These are phyloP conservation scores for Aurelia aurita DNA, from an alignment of 30 jellyfish, hydroid and myxozoan genomes.

Conservation along the genomic window DNA sequence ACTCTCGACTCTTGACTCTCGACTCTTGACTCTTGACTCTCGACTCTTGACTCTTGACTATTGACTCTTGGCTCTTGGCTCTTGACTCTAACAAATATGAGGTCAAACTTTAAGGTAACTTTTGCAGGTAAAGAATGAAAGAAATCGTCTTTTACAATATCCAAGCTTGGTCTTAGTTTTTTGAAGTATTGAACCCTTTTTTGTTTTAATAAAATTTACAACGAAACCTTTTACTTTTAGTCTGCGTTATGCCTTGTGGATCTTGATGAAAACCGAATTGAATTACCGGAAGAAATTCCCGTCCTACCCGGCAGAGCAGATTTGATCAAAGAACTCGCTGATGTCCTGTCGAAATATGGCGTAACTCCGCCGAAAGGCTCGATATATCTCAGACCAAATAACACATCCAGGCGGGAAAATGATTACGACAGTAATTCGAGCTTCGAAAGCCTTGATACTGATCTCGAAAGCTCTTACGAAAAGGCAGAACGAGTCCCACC, in stretches of 20 bases:
- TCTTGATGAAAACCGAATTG: slow-evolving; percentile 87
- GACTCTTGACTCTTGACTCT: no score
- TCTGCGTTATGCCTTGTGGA: slow-evolving; percentile 94
- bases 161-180: no score
- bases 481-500: slow-evolving; percentile 63
- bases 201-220: no score
- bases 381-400: slow-evolving; percentile 51
- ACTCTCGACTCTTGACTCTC: no score
- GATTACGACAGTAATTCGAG: slow-evolving; percentile 71
- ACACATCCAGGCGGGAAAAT: neutral
- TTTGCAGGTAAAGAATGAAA: no score
- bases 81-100: no score
- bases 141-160: no score
- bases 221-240: slow-evolving; percentile 44
- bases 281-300: slow-evolving; percentile 95
- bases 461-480: slow-evolving; percentile 72
- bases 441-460: slow-evolving; percentile 62
- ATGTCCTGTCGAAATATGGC: slow-evolving; percentile 67
- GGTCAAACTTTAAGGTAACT: no score
- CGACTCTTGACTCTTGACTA: no score
- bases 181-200: no score
- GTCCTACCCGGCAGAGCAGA: slow-evolving; percentile 95
- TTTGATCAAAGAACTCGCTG: slow-evolving; percentile 78
- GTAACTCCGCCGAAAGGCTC: slow-evolving; percentile 87
- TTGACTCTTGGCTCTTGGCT: no score